phyloP scores from a whole-genome alignment of 2,113 vertebrate species.

The Spea bombifrons region DNA sequence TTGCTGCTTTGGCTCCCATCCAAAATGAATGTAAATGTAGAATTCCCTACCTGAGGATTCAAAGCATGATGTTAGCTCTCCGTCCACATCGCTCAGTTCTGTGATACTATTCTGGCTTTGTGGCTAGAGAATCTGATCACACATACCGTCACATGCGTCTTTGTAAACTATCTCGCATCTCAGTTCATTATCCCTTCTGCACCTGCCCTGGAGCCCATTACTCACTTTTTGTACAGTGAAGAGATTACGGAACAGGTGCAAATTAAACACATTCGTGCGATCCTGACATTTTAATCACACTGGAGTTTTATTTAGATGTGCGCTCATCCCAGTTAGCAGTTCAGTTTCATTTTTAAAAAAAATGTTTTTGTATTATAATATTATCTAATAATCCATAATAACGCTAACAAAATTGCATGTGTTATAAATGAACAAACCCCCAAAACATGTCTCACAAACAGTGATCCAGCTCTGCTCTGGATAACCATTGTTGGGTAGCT shows the following conservation, averaged over 20 bases:
- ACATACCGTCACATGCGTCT: conserved; percentile 27
- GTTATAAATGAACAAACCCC: no score
- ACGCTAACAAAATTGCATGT: no score
- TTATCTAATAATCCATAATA: no score
- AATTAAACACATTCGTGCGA: conserved; percentile 41
- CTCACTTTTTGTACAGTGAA: conserved; percentile 16
- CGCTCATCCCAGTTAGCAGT: neutral
- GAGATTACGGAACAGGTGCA: conserved; percentile 44
- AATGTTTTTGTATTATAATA: no score
- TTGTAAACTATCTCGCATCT: conserved; percentile 34
- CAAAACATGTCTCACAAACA: no score
- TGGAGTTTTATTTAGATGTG: neutral
- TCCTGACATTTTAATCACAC: conserved; percentile 24
- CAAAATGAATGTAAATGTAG: conserved; percentile 21
- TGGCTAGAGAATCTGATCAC: conserved; percentile 35
- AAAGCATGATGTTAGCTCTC: conserved; percentile 7
- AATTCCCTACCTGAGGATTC: conserved; percentile 29
- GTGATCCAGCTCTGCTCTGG: no score
- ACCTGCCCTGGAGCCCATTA: conserved; percentile 35
- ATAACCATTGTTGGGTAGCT: no score
- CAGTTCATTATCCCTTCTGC: conserved; percentile 37
- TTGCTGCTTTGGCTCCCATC: conserved; percentile 22
- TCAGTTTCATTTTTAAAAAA: no score
- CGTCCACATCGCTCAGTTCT: conserved; percentile 20
- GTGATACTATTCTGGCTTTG: conserved; percentile 34